These are phyloP conservation scores for Dasypolia templi DNA, from an alignment of 2,888 invertebrate genomes.

Conservation along the genomic window DNA sequence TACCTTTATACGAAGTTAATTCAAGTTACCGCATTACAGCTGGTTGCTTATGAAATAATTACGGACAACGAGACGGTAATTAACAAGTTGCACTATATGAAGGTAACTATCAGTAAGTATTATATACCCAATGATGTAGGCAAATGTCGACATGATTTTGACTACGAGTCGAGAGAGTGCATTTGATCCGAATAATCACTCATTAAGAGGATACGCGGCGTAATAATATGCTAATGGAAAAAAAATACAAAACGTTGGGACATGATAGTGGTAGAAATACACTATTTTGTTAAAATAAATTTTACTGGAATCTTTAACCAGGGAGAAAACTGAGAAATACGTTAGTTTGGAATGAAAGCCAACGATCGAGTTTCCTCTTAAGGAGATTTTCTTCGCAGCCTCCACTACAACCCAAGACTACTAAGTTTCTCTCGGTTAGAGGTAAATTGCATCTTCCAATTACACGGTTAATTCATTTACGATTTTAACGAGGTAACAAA, in stretches of 20 bases:
- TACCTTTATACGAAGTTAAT: not conserved
- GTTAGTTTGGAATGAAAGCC: not conserved
- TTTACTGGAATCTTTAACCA: not conserved
- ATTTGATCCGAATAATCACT: conserved; percentile 5
- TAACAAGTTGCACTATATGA: conserved; percentile 33
- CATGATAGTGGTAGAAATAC: not conserved
- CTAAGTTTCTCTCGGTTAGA: conserved; percentile 30
- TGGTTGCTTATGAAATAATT: conserved; percentile 43
- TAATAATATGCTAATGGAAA: not conserved
- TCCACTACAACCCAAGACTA: not conserved
- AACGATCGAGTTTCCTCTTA: not conserved
- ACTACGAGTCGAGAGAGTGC: conserved; percentile 5
- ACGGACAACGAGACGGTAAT: conserved; percentile 29
- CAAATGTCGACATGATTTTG: conserved; percentile 39
- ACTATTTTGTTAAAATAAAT: not conserved
- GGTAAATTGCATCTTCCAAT: conserved; percentile 41
- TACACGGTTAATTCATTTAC: conserved; percentile 53
- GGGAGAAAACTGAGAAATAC: not conserved
- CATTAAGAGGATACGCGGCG: not conserved
- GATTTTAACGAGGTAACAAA: conserved; percentile 42
- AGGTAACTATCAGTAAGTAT: conserved; percentile 24
- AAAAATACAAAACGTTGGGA: not conserved
- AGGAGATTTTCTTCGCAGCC: not conserved
- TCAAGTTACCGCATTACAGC: conserved; percentile 15
- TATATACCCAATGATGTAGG: conserved; percentile 17